phyloP scores from a whole-genome alignment of 2,797 vertebrate genomes.

The Silurus lanzhouensis region DNA sequence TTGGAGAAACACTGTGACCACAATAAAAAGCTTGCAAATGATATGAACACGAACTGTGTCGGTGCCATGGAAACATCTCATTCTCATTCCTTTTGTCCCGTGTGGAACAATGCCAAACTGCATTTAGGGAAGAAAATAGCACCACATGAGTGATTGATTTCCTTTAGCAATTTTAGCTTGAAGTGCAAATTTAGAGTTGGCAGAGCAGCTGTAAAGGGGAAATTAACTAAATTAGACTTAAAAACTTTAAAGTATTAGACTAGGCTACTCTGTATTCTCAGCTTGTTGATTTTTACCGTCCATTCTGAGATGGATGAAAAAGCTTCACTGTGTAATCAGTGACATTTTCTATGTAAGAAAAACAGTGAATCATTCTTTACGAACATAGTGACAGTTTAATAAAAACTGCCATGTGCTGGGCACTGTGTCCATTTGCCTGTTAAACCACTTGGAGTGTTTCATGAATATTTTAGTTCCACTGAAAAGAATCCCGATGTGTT shows the following conservation, averaged over 20 bases:
- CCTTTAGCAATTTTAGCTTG: neutral
- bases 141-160: neutral
- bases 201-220: neutral
- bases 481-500: slow-evolving; percentile 12
- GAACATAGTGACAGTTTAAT: neutral
- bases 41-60: neutral
- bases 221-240: neutral
- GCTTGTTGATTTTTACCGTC: neutral
- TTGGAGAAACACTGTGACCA: neutral
- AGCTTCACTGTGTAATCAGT: neutral
- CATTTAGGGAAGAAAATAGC: neutral
- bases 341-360: neutral
- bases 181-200: neutral
- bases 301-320: neutral
- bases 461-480: slow-evolving; percentile 33
- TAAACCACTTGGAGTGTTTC: slow-evolving; percentile 2
- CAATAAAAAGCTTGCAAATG: neutral
- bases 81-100: neutral
- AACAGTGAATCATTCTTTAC: neutral
- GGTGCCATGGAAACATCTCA: neutral
- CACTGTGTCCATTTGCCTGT: neutral
- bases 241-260: neutral
- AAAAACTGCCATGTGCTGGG: neutral
- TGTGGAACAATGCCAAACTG: neutral
- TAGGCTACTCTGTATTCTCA: neutral